A percentile compares a stretch with the other conserved stretches of the same genome.
phyloP scores from a whole-genome alignment of 2,113 vertebrate genomes.

The Leucopsar rothschildi region DNA sequence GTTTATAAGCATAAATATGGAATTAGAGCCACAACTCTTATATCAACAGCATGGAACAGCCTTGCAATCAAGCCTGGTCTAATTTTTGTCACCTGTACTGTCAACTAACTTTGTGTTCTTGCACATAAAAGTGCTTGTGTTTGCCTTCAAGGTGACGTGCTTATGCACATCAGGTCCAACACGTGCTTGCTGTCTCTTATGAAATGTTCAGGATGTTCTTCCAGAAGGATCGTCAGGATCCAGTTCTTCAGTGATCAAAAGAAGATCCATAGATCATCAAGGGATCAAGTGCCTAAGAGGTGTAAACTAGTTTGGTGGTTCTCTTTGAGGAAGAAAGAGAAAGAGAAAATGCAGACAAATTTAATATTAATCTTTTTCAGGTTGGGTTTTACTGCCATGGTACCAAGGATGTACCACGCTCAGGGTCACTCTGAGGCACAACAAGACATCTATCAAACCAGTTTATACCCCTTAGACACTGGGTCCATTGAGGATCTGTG shows the following conservation, averaged over 20 bases:
- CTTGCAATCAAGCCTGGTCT: neutral
- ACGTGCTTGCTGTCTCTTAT: neutral
- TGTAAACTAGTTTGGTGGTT: rapidly evolving
- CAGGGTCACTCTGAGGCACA: neutral
- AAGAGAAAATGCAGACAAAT: neutral
- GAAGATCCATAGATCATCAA: neutral
- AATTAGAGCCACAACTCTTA: neutral
- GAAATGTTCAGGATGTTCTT: rapidly evolving
- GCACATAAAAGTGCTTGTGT: neutral
- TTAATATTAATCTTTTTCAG: neutral
- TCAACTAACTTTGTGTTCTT: neutral
- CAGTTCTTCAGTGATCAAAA: neutral
- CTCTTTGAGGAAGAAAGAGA: neutral
- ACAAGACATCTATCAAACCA: neutral
- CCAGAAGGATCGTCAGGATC: rapidly evolving
- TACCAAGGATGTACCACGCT: neutral
- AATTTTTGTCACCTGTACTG: neutral
- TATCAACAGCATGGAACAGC: neutral
- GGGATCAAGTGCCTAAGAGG: neutral
- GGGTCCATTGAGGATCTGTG: neutral
- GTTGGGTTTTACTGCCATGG: neutral
- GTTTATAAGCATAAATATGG: neutral
- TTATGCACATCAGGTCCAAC: neutral
- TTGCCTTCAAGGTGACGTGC: rapidly evolving
- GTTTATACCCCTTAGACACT: neutral